Evolutionary conservation across 2,113 vertebrate genomes (phyloP), one percentile per base, ranked within the genome.

Genomic region (Delphinus delphis): DNA sequence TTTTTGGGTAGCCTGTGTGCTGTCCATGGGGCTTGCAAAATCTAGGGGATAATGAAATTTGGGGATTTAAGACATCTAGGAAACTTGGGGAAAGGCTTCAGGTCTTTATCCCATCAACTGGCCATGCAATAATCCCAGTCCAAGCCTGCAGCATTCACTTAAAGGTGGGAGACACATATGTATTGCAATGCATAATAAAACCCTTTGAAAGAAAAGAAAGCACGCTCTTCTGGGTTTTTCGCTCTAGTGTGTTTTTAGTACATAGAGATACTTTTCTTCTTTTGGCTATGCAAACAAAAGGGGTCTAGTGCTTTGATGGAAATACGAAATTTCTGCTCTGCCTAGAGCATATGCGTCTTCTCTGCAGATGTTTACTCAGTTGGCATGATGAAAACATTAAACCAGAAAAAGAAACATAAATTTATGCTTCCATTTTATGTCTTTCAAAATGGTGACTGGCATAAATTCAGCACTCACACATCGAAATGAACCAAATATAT

Each of bases 371-470:
- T 87, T 76, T 82, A 65, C 73, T 95, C 28, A 41, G 68, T 81
- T 87, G 47, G 26, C 79, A n/a, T 8, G 31, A 87, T 86, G 62
- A 86, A 95, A 95, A 90, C 38, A 83, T 96, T 88, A 95, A 91
- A 28, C 55, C 87, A 93, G 88, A 76, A 89, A 96, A 93, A 95
- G 95, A 77, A 95, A 62, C 63, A 96, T 93, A 74, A 62, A 83
- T 87, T 77, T 97, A 71, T 82, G 85, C 79, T 91, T 95, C 85
- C 77, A 76, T 82, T 96, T 94, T 92, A 95, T 86, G 85, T 82
- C 47, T 87, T 93, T 33, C 50, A 93, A 96, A 96, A 97, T 79
- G 86, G 68, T 71, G 47, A 76, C 41, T 91, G 38, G 58, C 14
- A 11, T 93, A 79, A 86, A 76, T 67, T 90, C 15, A 53, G 53